phyloP scores from a whole-genome alignment of 2,797 vertebrate genomes.

The Antrozous pallidus region DNA sequence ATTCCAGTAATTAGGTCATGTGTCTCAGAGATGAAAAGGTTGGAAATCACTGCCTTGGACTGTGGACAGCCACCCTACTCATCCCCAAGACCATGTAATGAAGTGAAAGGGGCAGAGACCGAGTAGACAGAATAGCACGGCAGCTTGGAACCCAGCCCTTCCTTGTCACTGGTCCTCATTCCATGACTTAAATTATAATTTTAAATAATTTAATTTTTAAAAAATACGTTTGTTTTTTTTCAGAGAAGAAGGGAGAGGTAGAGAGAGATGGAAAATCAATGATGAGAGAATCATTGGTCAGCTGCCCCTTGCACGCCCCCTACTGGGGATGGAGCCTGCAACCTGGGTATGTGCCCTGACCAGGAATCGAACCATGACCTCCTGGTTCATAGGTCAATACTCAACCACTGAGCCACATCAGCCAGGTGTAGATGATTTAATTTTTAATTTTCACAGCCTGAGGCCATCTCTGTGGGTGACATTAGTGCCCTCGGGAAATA shows the following conservation, averaged over 20 bases:
- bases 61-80: background rate
- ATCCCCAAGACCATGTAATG: background rate
- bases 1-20: background rate
- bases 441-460: background rate
- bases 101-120: background rate
- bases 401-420: no score
- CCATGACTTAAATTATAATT: background rate
- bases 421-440: no score
- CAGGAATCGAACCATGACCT: no score
- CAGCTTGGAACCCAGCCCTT: background rate
- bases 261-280: no score
- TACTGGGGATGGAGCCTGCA: no score
- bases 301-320: no score
- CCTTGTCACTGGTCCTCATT: background rate
- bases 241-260: no score
- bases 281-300: no score
- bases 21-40: background rate
- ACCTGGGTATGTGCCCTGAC: no score
- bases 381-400: no score
- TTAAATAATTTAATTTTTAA: background rate
- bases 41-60: background rate
- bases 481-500: background rate
- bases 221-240: no score
- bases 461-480: background rate
- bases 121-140: background rate